phyloP scores from a whole-genome alignment of 1,140 invertebrate species.

The Arion vulgaris region DNA sequence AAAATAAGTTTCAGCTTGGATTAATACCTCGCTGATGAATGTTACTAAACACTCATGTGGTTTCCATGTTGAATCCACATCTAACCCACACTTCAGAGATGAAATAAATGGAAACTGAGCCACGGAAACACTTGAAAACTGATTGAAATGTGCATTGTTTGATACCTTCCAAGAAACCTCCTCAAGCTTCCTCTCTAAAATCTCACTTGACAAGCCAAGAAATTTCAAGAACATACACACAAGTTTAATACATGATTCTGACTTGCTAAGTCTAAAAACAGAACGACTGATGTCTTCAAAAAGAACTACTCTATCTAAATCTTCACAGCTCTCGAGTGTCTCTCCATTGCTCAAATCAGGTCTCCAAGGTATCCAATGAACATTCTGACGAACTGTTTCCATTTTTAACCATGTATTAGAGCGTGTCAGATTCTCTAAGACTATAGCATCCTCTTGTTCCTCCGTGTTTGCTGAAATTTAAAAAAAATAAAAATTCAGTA shows the following conservation, averaged over 20 bases:
- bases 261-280: slow-evolving; percentile 64
- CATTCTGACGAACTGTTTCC: slow-evolving; percentile 68
- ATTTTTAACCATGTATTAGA: slow-evolving; percentile 71
- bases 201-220: slow-evolving; percentile 59
- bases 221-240: slow-evolving; percentile 69
- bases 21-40: slow-evolving; percentile 47
- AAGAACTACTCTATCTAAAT: slow-evolving; percentile 73
- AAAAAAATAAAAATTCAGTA: slow-evolving; percentile 1
- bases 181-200: slow-evolving; percentile 3
- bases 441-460: slow-evolving; percentile 57
- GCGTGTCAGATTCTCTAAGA: slow-evolving; percentile 50
- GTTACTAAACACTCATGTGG: slow-evolving; percentile 5
- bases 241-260: slow-evolving; percentile 62
- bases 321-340: slow-evolving; percentile 73
- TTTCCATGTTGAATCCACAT: slow-evolving; percentile 33
- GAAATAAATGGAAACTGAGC: slow-evolving; percentile 1
- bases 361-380: slow-evolving; percentile 74
- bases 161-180: background rate
- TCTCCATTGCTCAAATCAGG: slow-evolving; percentile 62
- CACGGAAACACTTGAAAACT: background rate
- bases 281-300: slow-evolving; percentile 72
- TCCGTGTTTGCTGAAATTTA: slow-evolving; percentile 54
- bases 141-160: slow-evolving; percentile 8
- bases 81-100: background rate
- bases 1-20: slow-evolving; percentile 55